Percentiles rank a stretch among this genome's conserved stretches.
Conservation (phyloP, 2,797 vertebrate species). For the Sorex maritimensis region DNA sequence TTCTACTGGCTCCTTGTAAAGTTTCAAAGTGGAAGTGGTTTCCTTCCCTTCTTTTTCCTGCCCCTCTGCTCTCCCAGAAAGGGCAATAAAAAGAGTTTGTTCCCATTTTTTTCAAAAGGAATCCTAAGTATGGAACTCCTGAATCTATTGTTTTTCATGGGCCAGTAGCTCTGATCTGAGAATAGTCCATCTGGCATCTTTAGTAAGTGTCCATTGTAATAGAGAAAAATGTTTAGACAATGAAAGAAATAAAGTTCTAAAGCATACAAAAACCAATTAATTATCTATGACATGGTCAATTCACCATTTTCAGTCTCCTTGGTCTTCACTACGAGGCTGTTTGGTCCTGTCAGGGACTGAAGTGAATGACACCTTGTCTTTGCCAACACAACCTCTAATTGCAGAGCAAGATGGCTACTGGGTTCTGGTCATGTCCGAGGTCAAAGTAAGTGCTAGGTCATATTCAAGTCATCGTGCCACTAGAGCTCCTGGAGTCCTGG, state of each 20-base stretch:
- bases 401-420: background rate
- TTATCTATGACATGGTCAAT: background rate
- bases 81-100: background rate
- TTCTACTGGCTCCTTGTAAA: background rate
- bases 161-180: constrained; percentile 11
- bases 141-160: background rate
- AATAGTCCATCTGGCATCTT: background rate
- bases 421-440: background rate
- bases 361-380: background rate
- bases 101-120: constrained; percentile 49
- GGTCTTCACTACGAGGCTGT: background rate
- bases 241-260: background rate
- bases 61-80: background rate
- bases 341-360: background rate
- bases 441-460: background rate
- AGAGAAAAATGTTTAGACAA: constrained; percentile 14
- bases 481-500: background rate
- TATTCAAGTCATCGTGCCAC: background rate
- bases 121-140: background rate
- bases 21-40: constrained; percentile 41
- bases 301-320: background rate
- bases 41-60: background rate
- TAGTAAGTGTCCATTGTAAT: background rate
- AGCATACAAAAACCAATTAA: background rate
- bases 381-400: background rate